These are phyloP conservation scores for Pachycephala philippinensis DNA, from an alignment of 2,113 vertebrate genomes.

Conservation along the genomic window DNA sequence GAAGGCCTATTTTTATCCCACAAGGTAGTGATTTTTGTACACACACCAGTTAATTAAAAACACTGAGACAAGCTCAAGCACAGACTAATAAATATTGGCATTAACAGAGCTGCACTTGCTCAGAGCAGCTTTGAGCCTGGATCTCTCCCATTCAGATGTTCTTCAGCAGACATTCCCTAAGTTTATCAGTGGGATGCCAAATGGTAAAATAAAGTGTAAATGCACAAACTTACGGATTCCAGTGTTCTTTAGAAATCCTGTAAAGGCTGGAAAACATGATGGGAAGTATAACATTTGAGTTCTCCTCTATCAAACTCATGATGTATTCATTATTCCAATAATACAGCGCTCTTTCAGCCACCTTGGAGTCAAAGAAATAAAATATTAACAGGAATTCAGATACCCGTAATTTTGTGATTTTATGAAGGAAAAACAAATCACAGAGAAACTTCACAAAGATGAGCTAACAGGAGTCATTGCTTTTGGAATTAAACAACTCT, in stretches of 20 bases:
- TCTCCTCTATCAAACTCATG: slow-evolving; percentile 99
- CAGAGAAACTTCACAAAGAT: neutral
- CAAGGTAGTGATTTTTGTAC: neutral
- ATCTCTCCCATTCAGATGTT: neutral
- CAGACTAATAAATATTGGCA: neutral
- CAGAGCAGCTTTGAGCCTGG: neutral
- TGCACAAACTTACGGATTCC: slow-evolving; percentile 91
- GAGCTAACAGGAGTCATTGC: neutral
- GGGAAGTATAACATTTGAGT: slow-evolving; percentile 98
- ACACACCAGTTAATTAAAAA: slow-evolving; percentile 21
- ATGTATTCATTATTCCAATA: slow-evolving; percentile 99
- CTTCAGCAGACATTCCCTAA: neutral
- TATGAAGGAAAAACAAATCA: neutral
- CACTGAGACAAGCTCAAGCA: neutral
- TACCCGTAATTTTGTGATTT: neutral
- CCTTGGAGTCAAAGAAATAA: slow-evolving; percentile 71
- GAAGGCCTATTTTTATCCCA: slow-evolving; percentile 13
- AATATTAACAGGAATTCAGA: neutral
- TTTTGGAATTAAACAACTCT: neutral
- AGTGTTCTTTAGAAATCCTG: slow-evolving; percentile 99
- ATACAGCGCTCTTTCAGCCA: slow-evolving; percentile 95
- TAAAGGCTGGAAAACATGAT: slow-evolving; percentile 99
- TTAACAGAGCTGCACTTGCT: neutral
- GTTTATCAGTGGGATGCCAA: neutral
- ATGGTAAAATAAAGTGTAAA: neutral